These are phyloP conservation scores for Cinclus cinclus DNA, from an alignment of 2,113 vertebrate species.

Conservation along the genomic window DNA sequence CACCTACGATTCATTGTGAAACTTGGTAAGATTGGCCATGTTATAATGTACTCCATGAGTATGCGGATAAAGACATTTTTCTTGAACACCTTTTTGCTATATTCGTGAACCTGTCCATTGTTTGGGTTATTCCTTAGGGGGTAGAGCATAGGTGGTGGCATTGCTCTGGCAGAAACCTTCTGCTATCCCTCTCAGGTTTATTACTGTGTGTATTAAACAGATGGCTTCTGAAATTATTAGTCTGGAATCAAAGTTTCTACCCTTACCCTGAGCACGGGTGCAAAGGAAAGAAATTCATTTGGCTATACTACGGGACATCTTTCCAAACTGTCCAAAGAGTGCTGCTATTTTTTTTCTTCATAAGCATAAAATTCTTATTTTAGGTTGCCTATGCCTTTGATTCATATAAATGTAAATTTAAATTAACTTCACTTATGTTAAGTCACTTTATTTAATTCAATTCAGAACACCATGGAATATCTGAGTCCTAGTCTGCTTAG, in stretches of 20 bases:
- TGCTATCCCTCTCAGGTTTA: background rate
- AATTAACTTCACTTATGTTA: background rate
- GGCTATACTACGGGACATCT: background rate
- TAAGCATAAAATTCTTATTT: background rate
- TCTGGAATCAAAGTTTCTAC: background rate
- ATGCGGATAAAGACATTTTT: conserved; percentile 41
- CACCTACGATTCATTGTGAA: conserved; percentile 76
- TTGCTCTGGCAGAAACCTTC: background rate
- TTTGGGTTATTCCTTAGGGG: background rate
- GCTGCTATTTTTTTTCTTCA: background rate
- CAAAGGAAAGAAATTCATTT: background rate
- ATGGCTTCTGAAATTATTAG: background rate
- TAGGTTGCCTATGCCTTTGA: background rate
- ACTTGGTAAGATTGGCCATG: conserved; percentile 63
- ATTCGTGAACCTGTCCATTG: background rate
- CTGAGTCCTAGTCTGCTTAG: background rate
- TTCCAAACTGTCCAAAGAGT: background rate
- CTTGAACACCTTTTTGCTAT: background rate
- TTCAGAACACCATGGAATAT: background rate
- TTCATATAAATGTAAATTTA: background rate
- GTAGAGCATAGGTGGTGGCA: background rate
- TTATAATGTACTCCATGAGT: conserved; percentile 33
- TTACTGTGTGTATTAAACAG: background rate
- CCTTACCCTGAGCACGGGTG: background rate
- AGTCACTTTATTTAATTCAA: background rate